Base-by-base conservation (phyloP, 2,888 invertebrate species). In the Eupithecia centaureata region DNA sequence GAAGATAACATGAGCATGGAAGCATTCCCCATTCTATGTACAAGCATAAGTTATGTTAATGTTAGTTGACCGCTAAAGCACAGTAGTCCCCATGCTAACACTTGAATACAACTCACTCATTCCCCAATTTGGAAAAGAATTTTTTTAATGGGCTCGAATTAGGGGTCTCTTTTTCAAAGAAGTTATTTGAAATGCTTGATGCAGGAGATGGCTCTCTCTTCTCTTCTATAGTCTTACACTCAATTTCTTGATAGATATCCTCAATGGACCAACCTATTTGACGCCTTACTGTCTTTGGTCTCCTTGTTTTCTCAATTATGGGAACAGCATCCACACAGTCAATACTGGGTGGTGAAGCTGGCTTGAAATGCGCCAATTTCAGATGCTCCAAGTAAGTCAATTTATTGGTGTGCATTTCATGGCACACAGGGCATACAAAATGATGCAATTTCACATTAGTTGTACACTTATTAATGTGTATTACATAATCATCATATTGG, bases 251-350 rank as follows among this genome's bases (percentile, higher is more conserved):
- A 76, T 93, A 93, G 75, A 93, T 93, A 78, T 93, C 92, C 78
- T 92, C 92, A 80, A 90, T 80, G 68, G 92, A 93, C 92, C 92
- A 93, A 85, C 92, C 92, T 79, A 93, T 93, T 81, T 92, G 91
- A 33, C 92, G 84, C 28, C 92, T 83, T 10, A 91, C 92, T 32
- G 87, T 76, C 77, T 88, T 92, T 1, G 91, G 89, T 76, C 83
- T 87, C 60, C 89, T 86, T 2, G 85, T 86, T 79, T 91, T 91
- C 70, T 88, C 87, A 73, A 89, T 78, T 35, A 86, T 83, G n/a
- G 91, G 91, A 63, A 86, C 85, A 79, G 89, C 87, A 77, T 92
- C 92, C 58, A 92, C 88, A 79, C 90, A 89, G 73, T 92, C 92
- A 30, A 83, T 77, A 18, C 91, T 88, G 25, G 83, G 86, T 30